A percentile compares a stretch with the other conserved stretches of the same genome.
These are phyloP conservation scores for Danionella cerebrum DNA, from an alignment of 2,113 vertebrate genomes.

Conservation along the genomic window DNA sequence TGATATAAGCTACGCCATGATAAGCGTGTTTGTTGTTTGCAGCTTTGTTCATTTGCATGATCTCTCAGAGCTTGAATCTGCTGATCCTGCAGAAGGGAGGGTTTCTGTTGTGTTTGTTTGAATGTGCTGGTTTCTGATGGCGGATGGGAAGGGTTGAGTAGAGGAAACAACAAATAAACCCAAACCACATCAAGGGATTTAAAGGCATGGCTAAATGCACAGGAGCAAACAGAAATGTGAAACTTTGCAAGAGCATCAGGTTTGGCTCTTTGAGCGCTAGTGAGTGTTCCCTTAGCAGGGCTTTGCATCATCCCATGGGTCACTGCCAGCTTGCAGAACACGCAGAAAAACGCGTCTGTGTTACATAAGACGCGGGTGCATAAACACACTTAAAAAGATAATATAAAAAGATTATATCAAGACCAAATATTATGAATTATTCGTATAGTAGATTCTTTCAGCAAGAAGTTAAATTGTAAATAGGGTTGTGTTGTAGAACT, in stretches of 20 bases:
- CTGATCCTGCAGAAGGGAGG: background rate
- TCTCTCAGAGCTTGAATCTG: background rate
- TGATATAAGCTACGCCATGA: too few species aligned
- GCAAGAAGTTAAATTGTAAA: too few species aligned
- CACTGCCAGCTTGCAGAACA: background rate
- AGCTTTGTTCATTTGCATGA: background rate
- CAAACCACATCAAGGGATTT: slow-evolving; percentile 6
- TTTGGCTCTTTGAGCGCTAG: background rate
- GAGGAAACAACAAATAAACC: background rate
- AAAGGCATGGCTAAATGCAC: background rate
- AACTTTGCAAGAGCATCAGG: background rate
- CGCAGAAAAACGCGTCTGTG: slow-evolving; percentile 5
- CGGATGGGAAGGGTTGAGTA: background rate
- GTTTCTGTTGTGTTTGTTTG: background rate
- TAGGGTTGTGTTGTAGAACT: too few species aligned
- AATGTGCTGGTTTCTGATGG: background rate
- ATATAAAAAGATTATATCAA: too few species aligned
- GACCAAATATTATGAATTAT: too few species aligned
- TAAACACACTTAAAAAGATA: background rate
- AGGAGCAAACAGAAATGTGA: background rate
- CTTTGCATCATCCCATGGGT: background rate
- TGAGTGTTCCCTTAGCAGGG: background rate
- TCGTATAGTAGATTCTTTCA: too few species aligned
- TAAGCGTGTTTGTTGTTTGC: too few species aligned
- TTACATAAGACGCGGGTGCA: background rate